A percentile compares a stretch with the other conserved stretches of the same genome.
Evolutionary conservation across 2,888 invertebrate genomes (phyloP).

Genomic region (Drosophila kokeensis): DNA sequence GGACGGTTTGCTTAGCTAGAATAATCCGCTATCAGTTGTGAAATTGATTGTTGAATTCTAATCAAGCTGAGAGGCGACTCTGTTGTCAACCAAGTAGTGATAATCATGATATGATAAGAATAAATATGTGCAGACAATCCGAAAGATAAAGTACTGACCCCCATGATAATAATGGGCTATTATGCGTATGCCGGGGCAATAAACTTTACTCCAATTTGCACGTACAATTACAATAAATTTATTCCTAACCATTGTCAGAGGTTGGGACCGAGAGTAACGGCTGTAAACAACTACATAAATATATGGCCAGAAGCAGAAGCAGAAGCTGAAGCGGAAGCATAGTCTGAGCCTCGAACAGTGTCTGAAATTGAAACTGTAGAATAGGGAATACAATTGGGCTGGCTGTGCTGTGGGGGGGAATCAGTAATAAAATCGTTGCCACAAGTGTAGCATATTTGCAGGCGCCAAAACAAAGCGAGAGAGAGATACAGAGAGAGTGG

Average conservation of each 20-base stretch:
- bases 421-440: slow-evolving; percentile 54
- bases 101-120: not conserved
- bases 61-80: not conserved
- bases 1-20: not conserved
- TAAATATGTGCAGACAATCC: slow-evolving; percentile 3
- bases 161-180: slow-evolving; percentile 39
- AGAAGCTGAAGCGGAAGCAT: not conserved
- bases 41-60: not conserved
- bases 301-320: slow-evolving; percentile 29
- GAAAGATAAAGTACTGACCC: not conserved
- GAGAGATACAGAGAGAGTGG: too few species aligned
- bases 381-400: slow-evolving; percentile 4
- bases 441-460: slow-evolving; percentile 58
- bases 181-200: slow-evolving; percentile 42
- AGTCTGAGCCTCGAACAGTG: not conserved
- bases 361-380: slow-evolving; percentile 10
- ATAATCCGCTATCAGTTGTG: not conserved
- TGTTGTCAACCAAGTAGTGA: not conserved
- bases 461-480: slow-evolving; percentile 26
- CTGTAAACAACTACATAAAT: slow-evolving; percentile 77
- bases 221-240: slow-evolving; percentile 76
- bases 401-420: not conserved
- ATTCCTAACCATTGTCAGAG: slow-evolving; percentile 50
- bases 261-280: slow-evolving; percentile 26
- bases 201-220: slow-evolving; percentile 66